phyloP scores from a whole-genome alignment of 2,113 vertebrate species.

The Anas platyrhynchos region DNA sequence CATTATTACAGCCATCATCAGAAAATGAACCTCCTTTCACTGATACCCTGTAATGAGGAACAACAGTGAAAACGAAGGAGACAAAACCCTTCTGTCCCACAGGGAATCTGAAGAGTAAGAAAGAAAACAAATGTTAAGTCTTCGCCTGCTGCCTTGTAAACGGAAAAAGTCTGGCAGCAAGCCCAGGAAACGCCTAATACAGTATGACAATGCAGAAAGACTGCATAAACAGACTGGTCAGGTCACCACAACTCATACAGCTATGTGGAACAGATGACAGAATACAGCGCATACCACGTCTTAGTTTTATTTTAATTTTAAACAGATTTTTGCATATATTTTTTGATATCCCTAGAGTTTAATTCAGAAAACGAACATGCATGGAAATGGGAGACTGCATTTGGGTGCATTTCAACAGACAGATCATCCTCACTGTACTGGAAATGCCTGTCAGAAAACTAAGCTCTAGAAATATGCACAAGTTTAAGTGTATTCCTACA shows the following conservation, averaged over 20 bases:
- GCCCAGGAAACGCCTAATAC: constrained; percentile 39
- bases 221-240: neutral
- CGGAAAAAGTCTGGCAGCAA: constrained; percentile 48
- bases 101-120: constrained; percentile 12
- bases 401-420: neutral
- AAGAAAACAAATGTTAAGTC: constrained; percentile 44
- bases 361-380: neutral
- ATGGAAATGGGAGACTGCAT: neutral
- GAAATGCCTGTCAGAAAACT: neutral
- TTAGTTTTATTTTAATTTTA: constrained; percentile 16
- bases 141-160: constrained; percentile 60
- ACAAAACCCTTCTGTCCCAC: constrained; percentile 11
- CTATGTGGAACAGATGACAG: constrained; percentile 15
- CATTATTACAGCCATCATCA: constrained; percentile 44
- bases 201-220: constrained; percentile 50
- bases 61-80: constrained; percentile 30
- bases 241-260: neutral
- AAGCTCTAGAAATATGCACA: neutral
- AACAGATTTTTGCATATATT: neutral
- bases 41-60: constrained; percentile 11
- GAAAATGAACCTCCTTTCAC: constrained; percentile 47
- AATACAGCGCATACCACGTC: neutral
- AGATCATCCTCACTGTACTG: neutral
- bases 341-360: neutral
- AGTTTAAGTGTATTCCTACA: neutral